phyloP scores from a whole-genome alignment of 1,140 invertebrate species.

The Ceratosolen solmsi region DNA sequence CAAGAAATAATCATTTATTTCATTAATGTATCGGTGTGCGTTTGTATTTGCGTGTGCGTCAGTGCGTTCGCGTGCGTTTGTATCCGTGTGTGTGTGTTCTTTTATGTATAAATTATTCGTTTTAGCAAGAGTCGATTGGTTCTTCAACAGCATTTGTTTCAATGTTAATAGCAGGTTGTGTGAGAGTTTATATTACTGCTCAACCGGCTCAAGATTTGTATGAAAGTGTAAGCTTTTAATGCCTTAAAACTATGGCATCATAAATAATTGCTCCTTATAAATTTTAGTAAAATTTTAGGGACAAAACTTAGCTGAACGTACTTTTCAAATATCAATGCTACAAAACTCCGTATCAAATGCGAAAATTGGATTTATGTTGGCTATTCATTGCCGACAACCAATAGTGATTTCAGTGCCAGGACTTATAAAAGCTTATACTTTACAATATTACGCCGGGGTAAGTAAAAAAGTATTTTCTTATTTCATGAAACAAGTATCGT shows the following conservation, averaged over 20 bases:
- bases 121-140: constrained; percentile 55
- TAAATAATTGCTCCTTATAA: background rate
- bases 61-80: too few species aligned
- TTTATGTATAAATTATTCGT: constrained; percentile 27
- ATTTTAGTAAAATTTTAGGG: constrained; percentile 31
- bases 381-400: constrained; percentile 43
- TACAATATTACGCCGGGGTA: constrained; percentile 53
- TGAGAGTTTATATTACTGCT: constrained; percentile 52
- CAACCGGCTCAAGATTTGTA: constrained; percentile 55
- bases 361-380: constrained; percentile 39
- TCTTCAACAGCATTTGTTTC: constrained; percentile 53
- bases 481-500: background rate
- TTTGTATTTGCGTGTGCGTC: too few species aligned
- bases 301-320: constrained; percentile 12
- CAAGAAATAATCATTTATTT: too few species aligned
- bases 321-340: constrained; percentile 17
- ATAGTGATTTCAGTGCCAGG: constrained; percentile 41
- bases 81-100: too few species aligned
- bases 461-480: constrained; percentile 16
- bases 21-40: too few species aligned
- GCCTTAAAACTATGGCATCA: background rate
- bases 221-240: constrained; percentile 38
- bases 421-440: constrained; percentile 49
- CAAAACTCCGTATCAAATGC: constrained; percentile 29
- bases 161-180: constrained; percentile 49